These are phyloP conservation scores for Chalcis sispes DNA, from an alignment of 2,888 invertebrate genomes.

Conservation along the genomic window DNA sequence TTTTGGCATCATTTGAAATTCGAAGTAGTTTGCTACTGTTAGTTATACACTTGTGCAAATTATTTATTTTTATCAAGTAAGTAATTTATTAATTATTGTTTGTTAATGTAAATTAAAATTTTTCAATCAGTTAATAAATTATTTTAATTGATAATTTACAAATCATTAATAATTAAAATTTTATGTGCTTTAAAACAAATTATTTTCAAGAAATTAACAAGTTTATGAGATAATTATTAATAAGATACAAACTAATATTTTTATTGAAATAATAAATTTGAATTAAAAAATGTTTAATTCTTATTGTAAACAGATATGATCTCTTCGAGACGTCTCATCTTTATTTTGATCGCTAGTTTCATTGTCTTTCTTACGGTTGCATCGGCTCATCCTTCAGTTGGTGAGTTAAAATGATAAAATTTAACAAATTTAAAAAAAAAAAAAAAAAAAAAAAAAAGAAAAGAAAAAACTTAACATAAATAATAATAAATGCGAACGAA, in stretches of 20 bases:
- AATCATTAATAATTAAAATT: too few relatives aligned
- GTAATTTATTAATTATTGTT: background rate
- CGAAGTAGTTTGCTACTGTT: background rate
- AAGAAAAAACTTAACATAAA: background rate
- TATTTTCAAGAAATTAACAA: too few relatives aligned
- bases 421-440: background rate
- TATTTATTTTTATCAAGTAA: constrained; percentile 23
- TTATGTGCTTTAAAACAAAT: too few relatives aligned
- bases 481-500: background rate
- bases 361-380: constrained; percentile 22
- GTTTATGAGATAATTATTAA: too few relatives aligned
- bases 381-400: constrained; percentile 53
- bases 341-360: constrained; percentile 38
- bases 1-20: constrained; percentile 29
- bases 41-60: background rate
- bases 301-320: constrained; percentile 28
- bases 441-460: background rate
- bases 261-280: too few relatives aligned
- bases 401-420: constrained; percentile 28
- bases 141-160: too few relatives aligned
- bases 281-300: constrained; percentile 1
- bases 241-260: too few relatives aligned
- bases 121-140: too few relatives aligned
- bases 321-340: constrained; percentile 5
- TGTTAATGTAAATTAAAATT: background rate